Conservation (phyloP, 1,140 invertebrate genomes). For the Globodera ellingtonae region DNA sequence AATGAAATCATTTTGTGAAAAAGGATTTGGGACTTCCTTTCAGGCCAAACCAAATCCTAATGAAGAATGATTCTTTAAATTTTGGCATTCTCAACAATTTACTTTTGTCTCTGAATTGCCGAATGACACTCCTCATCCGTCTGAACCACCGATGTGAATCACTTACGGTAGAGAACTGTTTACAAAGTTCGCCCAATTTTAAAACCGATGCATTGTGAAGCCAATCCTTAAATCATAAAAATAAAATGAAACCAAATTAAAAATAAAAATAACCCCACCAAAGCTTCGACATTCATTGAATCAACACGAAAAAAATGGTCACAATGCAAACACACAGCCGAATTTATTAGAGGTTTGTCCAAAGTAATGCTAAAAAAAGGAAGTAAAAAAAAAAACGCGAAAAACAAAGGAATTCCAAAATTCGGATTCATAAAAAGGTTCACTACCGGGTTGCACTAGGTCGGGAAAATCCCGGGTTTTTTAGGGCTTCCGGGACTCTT, state of each 20-base stretch:
- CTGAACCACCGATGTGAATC: neutral
- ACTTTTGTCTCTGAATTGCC: slow-evolving; percentile 1
- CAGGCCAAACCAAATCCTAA: neutral
- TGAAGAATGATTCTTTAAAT: neutral
- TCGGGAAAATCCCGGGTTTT: too few relatives aligned
- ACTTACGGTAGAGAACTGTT: neutral
- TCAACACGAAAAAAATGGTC: neutral
- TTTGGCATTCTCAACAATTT: neutral
- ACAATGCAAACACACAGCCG: too few relatives aligned
- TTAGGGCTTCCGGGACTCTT: too few relatives aligned
- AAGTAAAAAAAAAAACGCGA: neutral
- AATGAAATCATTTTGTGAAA: too few relatives aligned
- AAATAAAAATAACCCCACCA: neutral
- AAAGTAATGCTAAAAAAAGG: neutral
- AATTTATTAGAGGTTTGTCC: neutral
- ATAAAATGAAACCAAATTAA: neutral
- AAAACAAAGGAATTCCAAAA: too few relatives aligned
- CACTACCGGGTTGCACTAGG: too few relatives aligned
- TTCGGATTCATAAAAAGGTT: too few relatives aligned
- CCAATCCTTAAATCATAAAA: neutral
- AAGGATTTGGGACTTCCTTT: too few relatives aligned
- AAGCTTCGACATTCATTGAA: neutral
- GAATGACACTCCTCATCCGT: neutral
- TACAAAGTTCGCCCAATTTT: neutral
- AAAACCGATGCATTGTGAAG: neutral